Evolutionary conservation across 1,140 invertebrate species (phyloP), one percentile per base, ranked within the genome.

Genomic region (Anastrepha obliqua): DNA sequence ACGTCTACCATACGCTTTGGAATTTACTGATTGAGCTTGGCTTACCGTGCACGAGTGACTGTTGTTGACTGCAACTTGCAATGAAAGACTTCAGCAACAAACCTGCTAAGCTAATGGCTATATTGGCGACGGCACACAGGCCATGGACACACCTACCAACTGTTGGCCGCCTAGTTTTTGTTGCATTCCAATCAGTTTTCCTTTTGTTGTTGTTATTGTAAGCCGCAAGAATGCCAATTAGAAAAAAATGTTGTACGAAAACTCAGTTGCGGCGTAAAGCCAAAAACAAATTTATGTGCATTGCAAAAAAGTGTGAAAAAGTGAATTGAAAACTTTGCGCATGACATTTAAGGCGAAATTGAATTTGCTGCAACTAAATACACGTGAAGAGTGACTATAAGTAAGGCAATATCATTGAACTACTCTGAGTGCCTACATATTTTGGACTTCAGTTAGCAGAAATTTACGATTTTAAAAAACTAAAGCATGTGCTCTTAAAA

Each of bases 61-160:
- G 29, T 29, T 29, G 29, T 29, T 11, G 60, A 62, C 8, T 62
- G n/a, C 15, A 55, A 55, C 74, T 81, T 81, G 74, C 74, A 87
- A 92, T 90, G 92, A 92, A 92, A 92, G 91, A 91, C 91, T 92
- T 91, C 90, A 91, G 85, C 91, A 91, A 92, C 91, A 92, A 92
- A 92, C 91, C 91, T 92, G 91, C 90, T 81, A 51, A 55, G 74
- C 74, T 81, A 81, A 81, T 81, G 74, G 17, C 74, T 55, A 81
- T 17, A 58, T 55, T 58, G 74, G 74, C 74, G 74, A 81, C 44
- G 67, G 44, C 44, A 29, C 20, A 67, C 74, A 81, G 74, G 74
- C 74, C 74, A 81, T 44, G 74, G 74, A 81, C 74, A 81, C 74
- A 81, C 74, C 74, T 81, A 81, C 74, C 47, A 81, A 81, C 44